Conservation (phyloP, 2,113 vertebrate species). For the Phalacrocorax aristotelis region DNA sequence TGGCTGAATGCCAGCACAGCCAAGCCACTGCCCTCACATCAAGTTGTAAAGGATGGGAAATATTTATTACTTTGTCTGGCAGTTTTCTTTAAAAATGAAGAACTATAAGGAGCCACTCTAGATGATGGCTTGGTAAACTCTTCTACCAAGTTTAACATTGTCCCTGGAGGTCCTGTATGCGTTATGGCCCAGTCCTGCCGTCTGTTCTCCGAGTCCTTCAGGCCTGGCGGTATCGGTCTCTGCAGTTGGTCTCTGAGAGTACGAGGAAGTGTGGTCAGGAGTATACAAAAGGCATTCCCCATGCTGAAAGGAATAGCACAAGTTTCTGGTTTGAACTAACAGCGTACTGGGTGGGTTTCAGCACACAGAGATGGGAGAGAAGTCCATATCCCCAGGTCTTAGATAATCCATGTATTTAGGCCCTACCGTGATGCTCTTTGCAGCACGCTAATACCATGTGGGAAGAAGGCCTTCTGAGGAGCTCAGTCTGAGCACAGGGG, state of each 20-base stretch:
- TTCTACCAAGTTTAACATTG: background rate
- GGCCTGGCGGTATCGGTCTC: rapidly evolving
- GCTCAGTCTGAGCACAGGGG: background rate
- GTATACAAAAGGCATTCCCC: background rate
- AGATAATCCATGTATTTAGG: rapidly evolving
- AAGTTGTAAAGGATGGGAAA: background rate
- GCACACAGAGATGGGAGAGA: background rate
- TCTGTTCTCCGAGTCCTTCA: background rate
- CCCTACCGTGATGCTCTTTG: background rate
- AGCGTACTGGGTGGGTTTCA: background rate
- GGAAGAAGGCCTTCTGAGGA: background rate
- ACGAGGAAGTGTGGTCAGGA: background rate
- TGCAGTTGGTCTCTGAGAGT: background rate
- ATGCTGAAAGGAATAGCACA: background rate
- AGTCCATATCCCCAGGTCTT: background rate
- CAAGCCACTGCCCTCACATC: background rate
- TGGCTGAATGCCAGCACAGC: background rate
- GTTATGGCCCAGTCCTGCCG: background rate
- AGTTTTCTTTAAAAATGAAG: background rate
- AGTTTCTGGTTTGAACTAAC: background rate
- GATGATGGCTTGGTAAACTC: too few species aligned
- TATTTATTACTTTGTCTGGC: background rate
- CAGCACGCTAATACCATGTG: background rate
- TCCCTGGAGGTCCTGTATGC: background rate
- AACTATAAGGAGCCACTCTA: background rate